Percentiles rank a stretch among this genome's conserved stretches.
Evolutionary conservation across 2,113 vertebrate species (phyloP).

Genomic region (Corythaixoides concolor): DNA sequence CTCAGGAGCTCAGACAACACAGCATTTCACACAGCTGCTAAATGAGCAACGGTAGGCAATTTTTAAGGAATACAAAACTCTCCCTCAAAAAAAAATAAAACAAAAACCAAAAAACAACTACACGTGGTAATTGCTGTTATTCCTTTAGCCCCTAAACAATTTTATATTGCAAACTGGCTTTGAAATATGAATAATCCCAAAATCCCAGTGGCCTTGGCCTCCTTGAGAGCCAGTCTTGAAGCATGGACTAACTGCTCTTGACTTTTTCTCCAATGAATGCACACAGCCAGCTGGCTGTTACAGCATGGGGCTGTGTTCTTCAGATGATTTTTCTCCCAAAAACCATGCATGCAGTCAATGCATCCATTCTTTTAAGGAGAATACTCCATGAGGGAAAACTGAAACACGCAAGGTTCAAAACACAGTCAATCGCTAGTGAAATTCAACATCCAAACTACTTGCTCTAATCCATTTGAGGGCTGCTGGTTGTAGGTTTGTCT

Average conservation of each 20-base stretch:
- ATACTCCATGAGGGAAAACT: neutral
- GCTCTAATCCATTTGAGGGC: neutral
- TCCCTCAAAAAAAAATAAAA: neutral
- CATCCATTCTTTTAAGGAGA: neutral
- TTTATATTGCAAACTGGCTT: neutral
- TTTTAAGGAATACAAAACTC: slow-evolving; percentile 3
- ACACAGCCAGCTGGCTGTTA: neutral
- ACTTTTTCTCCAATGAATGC: neutral
- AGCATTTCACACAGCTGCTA: neutral
- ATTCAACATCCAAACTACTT: neutral
- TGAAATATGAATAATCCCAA: slow-evolving; percentile 10
- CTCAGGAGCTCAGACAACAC: slow-evolving; percentile 7
- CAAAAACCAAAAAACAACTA: neutral
- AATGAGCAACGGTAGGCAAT: neutral
- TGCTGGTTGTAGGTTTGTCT: neutral
- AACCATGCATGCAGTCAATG: neutral
- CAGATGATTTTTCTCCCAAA: neutral
- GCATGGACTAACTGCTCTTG: neutral
- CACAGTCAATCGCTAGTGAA: neutral
- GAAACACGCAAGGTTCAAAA: neutral
- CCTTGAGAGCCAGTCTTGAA: neutral
- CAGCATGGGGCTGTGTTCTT: neutral
- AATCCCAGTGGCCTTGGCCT: neutral
- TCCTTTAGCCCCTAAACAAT: neutral
- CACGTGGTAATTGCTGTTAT: neutral